phyloP scores from a whole-genome alignment of 2,888 invertebrate genomes.

The Eubasilissa splendida region DNA sequence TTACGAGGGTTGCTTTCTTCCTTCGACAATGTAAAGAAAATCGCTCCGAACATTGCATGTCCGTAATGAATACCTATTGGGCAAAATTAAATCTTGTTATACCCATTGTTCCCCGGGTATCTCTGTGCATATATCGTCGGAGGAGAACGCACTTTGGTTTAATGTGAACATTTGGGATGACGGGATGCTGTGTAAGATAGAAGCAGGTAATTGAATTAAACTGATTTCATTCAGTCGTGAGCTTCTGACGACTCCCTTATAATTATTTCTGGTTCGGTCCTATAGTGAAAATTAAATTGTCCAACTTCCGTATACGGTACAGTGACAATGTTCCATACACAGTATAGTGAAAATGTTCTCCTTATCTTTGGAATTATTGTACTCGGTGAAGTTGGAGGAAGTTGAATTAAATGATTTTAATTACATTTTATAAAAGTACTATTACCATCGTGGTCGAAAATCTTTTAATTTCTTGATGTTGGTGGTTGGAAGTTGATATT shows the following conservation, averaged over 20 bases:
- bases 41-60: slow-evolving; percentile 40
- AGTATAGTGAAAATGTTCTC: not conserved
- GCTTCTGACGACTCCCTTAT: slow-evolving; percentile 49
- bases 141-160: slow-evolving; percentile 56
- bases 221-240: slow-evolving; percentile 56
- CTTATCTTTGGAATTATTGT: not conserved
- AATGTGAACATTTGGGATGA: slow-evolving; percentile 48
- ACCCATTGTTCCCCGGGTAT: slow-evolving; percentile 37
- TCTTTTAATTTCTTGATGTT: too few species aligned
- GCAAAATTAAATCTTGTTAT: slow-evolving; percentile 33
- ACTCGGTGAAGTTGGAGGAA: not conserved
- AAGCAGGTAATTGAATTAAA: slow-evolving; percentile 57
- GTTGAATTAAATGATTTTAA: too few species aligned
- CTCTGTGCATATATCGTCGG: slow-evolving; percentile 38
- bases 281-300: slow-evolving; percentile 37
- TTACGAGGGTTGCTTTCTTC: slow-evolving; percentile 27
- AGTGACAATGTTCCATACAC: not conserved
- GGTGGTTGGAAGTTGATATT: too few species aligned
- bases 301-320: slow-evolving; percentile 6
- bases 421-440: too few species aligned
- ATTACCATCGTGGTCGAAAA: too few species aligned
- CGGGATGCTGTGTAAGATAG: slow-evolving; percentile 32
- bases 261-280: slow-evolving; percentile 22
- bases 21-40: slow-evolving; percentile 24
- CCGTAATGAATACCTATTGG: slow-evolving; percentile 45